Conservation (phyloP, 2,888 invertebrate genomes). For the Pachymerium ferrugineum region DNA sequence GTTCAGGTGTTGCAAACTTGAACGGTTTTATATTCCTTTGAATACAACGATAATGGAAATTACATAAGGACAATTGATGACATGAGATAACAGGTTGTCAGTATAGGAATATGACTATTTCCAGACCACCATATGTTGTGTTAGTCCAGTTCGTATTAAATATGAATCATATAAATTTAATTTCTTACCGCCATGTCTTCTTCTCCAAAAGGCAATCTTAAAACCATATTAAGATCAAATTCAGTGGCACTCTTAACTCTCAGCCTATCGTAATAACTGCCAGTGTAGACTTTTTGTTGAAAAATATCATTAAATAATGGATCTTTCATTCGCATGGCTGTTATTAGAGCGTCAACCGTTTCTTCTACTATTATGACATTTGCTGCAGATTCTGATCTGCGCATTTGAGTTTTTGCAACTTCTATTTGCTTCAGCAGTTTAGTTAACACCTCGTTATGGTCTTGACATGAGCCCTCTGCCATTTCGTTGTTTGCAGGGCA, state of each 20-base stretch:
- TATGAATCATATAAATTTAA: background rate
- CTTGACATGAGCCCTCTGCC: background rate
- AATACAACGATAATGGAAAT: too few species aligned
- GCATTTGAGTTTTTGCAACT: background rate
- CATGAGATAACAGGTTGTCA: background rate
- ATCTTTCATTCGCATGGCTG: background rate
- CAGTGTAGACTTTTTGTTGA: background rate
- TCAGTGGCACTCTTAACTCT: background rate
- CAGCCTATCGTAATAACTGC: constrained; percentile 4
- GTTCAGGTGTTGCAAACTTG: too few species aligned
- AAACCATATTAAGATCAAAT: constrained; percentile 20
- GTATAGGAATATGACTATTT: too few species aligned
- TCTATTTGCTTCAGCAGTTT: background rate
- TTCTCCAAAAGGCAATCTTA: background rate
- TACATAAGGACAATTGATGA: background rate
- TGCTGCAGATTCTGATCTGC: background rate
- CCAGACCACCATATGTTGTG: too few species aligned
- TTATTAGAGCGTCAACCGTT: background rate
- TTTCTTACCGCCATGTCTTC: background rate
- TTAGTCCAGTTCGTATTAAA: too few species aligned
- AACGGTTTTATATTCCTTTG: too few species aligned
- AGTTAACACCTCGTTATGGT: background rate
- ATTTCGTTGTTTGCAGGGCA: background rate
- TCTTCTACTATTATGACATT: background rate
- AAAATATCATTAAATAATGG: background rate